These are phyloP conservation scores for Coptodon bakossiorum DNA, from an alignment of 2,113 vertebrate species.

Conservation along the genomic window DNA sequence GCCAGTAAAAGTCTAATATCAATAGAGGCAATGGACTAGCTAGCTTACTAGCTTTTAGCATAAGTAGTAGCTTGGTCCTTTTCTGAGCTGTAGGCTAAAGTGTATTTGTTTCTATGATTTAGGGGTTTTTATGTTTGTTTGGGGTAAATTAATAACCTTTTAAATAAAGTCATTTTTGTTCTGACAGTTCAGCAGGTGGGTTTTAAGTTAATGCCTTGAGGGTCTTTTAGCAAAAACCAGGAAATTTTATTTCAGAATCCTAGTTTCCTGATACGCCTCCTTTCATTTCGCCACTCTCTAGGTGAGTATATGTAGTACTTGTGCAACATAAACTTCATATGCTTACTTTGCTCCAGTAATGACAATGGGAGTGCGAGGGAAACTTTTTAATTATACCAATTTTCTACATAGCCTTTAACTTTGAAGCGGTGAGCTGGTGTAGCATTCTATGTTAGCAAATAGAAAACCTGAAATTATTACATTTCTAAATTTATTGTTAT, in stretches of 20 bases:
- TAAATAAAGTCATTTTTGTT: background rate
- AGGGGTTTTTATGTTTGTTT: background rate
- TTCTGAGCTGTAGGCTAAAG: background rate
- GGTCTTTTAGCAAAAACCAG: background rate
- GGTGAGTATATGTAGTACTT: background rate
- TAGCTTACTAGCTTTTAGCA: background rate
- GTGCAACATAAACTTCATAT: background rate
- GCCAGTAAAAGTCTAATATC: background rate
- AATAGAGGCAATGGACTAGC: background rate
- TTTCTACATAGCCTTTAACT: background rate
- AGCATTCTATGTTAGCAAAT: background rate
- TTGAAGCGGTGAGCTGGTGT: background rate
- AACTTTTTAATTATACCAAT: slow-evolving; percentile 10
- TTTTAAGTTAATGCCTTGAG: background rate
- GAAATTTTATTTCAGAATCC: background rate
- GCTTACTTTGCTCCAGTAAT: background rate
- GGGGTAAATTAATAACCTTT: background rate
- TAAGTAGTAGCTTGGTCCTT: background rate
- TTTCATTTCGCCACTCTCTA: background rate
- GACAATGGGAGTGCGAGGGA: background rate
- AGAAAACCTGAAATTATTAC: background rate
- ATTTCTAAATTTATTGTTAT: slow-evolving; percentile 8
- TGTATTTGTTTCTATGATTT: background rate
- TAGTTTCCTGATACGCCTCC: background rate
- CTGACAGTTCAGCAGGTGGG: background rate